These are phyloP conservation scores for Hartigia nigra DNA, from an alignment of 2,888 invertebrate genomes.

Conservation along the genomic window DNA sequence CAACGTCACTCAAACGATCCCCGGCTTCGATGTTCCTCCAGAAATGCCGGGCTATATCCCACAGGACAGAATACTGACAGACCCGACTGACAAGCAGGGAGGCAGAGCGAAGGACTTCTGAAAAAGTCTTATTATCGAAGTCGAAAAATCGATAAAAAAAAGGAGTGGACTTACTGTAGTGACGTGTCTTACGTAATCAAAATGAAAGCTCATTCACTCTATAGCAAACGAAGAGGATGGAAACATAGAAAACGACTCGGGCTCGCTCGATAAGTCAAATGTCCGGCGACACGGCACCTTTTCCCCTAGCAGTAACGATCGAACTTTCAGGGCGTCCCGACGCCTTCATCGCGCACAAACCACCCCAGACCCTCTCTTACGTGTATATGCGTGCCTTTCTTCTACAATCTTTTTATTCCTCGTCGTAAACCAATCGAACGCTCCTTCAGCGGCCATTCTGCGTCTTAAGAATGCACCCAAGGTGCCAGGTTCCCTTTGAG, in stretches of 20 bases:
- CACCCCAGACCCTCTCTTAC: not conserved
- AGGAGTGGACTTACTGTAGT: too few species aligned
- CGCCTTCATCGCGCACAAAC: not conserved
- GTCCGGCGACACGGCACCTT: not conserved
- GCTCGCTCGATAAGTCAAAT: not conserved
- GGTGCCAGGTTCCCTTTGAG: not conserved
- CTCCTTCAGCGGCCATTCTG: not conserved
- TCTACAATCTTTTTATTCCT: not conserved
- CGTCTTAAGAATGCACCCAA: not conserved
- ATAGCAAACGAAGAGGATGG: not conserved
- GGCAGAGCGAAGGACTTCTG: constrained; percentile 15
- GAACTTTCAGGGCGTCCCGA: not conserved
- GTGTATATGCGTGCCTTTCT: not conserved
- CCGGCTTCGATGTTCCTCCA: not conserved
- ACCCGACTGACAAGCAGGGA: not conserved
- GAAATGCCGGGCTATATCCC: constrained; percentile 9
- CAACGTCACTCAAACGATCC: constrained; percentile 15
- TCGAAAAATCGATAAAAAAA: not conserved
- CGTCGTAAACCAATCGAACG: not conserved
- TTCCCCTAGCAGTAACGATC: not conserved
- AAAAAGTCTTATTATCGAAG: not conserved
- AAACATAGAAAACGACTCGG: not conserved
- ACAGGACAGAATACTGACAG: constrained; percentile 12
- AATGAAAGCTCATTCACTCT: too few species aligned
- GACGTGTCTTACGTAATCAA: too few species aligned